Conservation (phyloP, 2,888 invertebrate species). For the Scelioninae gen. 2 region DNA sequence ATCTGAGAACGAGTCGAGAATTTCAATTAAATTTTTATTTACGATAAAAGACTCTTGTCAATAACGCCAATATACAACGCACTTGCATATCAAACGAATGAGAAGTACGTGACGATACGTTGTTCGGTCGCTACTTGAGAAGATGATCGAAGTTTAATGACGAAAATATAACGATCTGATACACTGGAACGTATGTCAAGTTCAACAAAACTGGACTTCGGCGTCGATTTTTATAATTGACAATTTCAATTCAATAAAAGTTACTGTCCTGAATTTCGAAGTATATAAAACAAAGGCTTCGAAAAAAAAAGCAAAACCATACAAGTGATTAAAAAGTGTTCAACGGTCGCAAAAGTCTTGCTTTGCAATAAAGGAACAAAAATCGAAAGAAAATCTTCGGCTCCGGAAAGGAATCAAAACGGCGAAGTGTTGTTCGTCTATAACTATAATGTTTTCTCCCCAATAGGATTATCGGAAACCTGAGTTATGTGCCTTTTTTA, state of each 20-base stretch:
- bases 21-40: slow-evolving; percentile 29
- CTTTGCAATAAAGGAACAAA: too few relatives aligned
- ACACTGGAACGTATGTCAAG: slow-evolving; percentile 65
- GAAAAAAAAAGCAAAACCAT: too few relatives aligned
- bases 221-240: background rate
- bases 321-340: too few relatives aligned
- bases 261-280: too few relatives aligned
- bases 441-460: slow-evolving; percentile 42
- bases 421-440: slow-evolving; percentile 36
- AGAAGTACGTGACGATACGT: slow-evolving; percentile 30
- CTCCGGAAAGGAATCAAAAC: slow-evolving; percentile 20
- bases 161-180: slow-evolving; percentile 64
- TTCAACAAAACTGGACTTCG: background rate
- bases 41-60: slow-evolving; percentile 21
- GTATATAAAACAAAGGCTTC: too few relatives aligned
- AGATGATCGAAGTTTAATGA: slow-evolving; percentile 35
- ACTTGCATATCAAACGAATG: slow-evolving; percentile 11
- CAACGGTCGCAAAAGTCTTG: too few relatives aligned
- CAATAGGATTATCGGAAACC: slow-evolving; percentile 39
- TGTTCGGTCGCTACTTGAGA: slow-evolving; percentile 19
- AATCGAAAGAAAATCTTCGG: slow-evolving; percentile 26
- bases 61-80: slow-evolving; percentile 19
- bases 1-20: slow-evolving; percentile 9
- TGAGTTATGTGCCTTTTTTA: slow-evolving; percentile 23
- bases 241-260: too few relatives aligned